Conservation (phyloP, 2,797 vertebrate species). For the Oreochromis mossambicus region DNA sequence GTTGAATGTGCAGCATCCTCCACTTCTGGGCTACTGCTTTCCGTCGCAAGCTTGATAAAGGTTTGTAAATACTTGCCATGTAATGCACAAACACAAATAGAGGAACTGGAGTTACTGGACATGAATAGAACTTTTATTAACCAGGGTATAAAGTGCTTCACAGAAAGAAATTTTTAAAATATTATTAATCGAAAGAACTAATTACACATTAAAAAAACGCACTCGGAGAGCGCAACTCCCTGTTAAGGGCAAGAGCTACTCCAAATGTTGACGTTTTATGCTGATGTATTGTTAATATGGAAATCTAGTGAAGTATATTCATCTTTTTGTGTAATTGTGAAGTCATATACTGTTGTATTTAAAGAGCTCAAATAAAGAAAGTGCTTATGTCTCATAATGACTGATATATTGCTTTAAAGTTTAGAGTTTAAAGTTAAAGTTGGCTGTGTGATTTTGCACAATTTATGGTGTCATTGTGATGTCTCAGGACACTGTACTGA, state of each 20-base stretch:
- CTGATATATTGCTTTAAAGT: not conserved
- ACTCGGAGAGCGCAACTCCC: not conserved
- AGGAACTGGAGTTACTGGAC: not conserved
- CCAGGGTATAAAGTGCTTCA: not conserved
- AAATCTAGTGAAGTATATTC: not conserved
- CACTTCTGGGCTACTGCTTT: not conserved
- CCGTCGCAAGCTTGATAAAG: not conserved
- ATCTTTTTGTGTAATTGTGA: not conserved
- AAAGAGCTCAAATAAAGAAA: not conserved
- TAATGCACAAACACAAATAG: not conserved
- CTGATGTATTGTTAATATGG: not conserved
- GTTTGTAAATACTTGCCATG: not conserved
- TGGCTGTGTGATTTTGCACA: not conserved
- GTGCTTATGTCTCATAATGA: not conserved
- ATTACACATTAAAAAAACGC: not conserved
- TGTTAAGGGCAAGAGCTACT: not conserved
- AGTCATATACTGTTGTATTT: not conserved
- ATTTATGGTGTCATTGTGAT: not conserved
- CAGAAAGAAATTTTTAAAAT: rapidly evolving
- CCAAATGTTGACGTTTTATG: not conserved
- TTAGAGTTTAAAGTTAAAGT: not conserved
- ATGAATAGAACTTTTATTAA: not conserved
- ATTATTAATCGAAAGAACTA: not conserved
- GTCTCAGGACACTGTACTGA: not conserved
- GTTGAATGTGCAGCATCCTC: not conserved